Evolutionary conservation across 2,888 invertebrate genomes (phyloP).

Genomic region (Caradrina kadenii): DNA sequence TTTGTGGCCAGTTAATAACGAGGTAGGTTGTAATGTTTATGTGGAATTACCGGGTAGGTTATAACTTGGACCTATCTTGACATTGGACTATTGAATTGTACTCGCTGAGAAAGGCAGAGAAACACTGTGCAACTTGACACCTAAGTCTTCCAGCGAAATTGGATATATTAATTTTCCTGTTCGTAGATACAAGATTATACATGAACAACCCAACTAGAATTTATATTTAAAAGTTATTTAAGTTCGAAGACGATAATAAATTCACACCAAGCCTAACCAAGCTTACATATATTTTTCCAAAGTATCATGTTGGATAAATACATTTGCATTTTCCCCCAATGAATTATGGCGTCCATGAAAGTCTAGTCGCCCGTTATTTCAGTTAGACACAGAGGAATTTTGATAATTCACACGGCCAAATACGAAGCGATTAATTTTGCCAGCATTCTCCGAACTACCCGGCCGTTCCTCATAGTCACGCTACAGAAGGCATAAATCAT

Average conservation of each 20-base stretch:
- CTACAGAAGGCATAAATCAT: slow-evolving; percentile 81
- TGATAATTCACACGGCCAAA: slow-evolving; percentile 71
- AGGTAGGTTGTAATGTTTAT: background rate
- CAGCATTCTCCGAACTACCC: slow-evolving; percentile 81
- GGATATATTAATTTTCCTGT: slow-evolving; percentile 42
- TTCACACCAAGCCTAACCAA: slow-evolving; percentile 28
- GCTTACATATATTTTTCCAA: slow-evolving; percentile 56
- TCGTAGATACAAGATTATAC: slow-evolving; percentile 33
- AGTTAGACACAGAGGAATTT: slow-evolving; percentile 71
- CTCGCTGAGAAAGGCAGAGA: background rate
- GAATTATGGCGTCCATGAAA: slow-evolving; percentile 58
- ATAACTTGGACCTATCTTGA: slow-evolving; percentile 25
- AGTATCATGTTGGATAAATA: slow-evolving; percentile 49
- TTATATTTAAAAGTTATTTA: slow-evolving; percentile 47
- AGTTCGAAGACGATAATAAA: slow-evolving; percentile 46
- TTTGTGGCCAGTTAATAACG: slow-evolving; percentile 10
- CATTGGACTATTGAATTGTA: slow-evolving; percentile 25
- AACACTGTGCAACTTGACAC: slow-evolving; percentile 17
- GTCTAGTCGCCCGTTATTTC: slow-evolving; percentile 60
- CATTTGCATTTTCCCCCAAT: slow-evolving; percentile 55
- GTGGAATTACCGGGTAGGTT: background rate
- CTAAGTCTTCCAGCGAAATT: slow-evolving; percentile 2
- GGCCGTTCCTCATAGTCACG: slow-evolving; percentile 80
- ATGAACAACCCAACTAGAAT: slow-evolving; percentile 29
- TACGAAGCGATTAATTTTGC: slow-evolving; percentile 83